Evolutionary conservation across 1,140 invertebrate genomes (phyloP).

Genomic region (Trichogramma pretiosum): DNA sequence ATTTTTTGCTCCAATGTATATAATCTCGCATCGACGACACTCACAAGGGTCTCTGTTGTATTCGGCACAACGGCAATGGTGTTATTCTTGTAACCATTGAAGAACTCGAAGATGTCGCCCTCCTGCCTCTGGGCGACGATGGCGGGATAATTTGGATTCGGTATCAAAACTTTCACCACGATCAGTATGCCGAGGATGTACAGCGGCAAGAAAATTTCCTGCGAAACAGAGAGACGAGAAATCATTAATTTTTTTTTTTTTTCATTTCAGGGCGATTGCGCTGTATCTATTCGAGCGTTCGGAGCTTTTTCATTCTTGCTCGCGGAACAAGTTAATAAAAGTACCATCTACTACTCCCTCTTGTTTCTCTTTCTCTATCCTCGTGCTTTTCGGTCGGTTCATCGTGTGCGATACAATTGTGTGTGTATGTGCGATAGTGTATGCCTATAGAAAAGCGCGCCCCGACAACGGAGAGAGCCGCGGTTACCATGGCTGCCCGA

Average conservation of each 20-base stretch:
- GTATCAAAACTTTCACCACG: slow-evolving; percentile 60
- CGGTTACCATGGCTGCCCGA: slow-evolving; percentile 13
- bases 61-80: slow-evolving; percentile 61
- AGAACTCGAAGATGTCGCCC: slow-evolving; percentile 52
- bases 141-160: slow-evolving; percentile 65
- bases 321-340: too few species aligned
- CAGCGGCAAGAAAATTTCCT: slow-evolving; percentile 66
- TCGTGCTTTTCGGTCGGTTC: too few species aligned
- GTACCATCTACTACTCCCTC: too few species aligned
- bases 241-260: too few species aligned
- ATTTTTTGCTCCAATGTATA: not conserved
- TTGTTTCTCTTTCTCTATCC: too few species aligned
- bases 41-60: slow-evolving; percentile 56
- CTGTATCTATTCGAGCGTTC: too few species aligned
- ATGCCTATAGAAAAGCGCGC: not conserved
- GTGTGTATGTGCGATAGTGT: not conserved
- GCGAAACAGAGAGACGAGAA: too few species aligned
- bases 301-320: too few species aligned
- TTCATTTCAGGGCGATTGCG: too few species aligned
- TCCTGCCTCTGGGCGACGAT: slow-evolving; percentile 52
- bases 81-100: slow-evolving; percentile 52
- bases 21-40: slow-evolving; percentile 18
- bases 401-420: too few species aligned
- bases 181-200: slow-evolving; percentile 64
- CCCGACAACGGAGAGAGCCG: not conserved